Percentiles rank a stretch among this genome's conserved stretches.
Evolutionary conservation across 2,113 vertebrate genomes (phyloP).

Genomic region (Cynopterus brachyotis): DNA sequence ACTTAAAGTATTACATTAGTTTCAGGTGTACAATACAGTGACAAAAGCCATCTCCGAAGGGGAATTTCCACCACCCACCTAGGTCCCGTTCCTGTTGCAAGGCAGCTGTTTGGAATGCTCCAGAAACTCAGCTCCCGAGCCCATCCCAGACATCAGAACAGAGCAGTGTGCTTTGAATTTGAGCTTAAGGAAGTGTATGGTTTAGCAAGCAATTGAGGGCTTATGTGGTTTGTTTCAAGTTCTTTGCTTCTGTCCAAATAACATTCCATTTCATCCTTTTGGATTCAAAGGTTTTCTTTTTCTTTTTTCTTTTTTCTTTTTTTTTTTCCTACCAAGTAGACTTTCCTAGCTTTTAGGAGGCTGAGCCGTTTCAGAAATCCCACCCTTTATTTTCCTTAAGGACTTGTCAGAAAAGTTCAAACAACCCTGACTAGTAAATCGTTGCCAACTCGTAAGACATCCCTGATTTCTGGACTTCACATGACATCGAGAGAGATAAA

Average conservation of each 20-base stretch:
- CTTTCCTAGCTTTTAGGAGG: constrained; percentile 9
- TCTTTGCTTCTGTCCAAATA: constrained; percentile 42
- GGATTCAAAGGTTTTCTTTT: constrained; percentile 20
- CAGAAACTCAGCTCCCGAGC: neutral
- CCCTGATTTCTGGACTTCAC: neutral
- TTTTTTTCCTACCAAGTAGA: neutral
- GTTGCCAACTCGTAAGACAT: neutral
- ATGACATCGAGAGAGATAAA: neutral
- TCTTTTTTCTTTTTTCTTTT: neutral
- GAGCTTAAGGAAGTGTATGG: constrained; percentile 42
- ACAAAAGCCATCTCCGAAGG: neutral
- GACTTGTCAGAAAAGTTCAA: neutral
- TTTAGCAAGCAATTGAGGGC: constrained; percentile 42
- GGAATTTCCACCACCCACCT: neutral
- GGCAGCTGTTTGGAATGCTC: constrained; percentile 9
- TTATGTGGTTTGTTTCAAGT: constrained; percentile 47
- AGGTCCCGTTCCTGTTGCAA: neutral
- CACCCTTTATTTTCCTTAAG: constrained; percentile 33
- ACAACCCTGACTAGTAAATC: neutral
- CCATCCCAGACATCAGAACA: neutral
- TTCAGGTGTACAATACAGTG: neutral
- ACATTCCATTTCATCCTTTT: constrained; percentile 51
- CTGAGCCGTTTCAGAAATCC: constrained; percentile 9
- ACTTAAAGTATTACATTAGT: neutral
- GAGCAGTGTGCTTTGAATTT: neutral